Evolutionary conservation across 2,797 vertebrate genomes (phyloP), one percentile per base, ranked within the genome.

Genomic region (Steatocranus sp.): DNA sequence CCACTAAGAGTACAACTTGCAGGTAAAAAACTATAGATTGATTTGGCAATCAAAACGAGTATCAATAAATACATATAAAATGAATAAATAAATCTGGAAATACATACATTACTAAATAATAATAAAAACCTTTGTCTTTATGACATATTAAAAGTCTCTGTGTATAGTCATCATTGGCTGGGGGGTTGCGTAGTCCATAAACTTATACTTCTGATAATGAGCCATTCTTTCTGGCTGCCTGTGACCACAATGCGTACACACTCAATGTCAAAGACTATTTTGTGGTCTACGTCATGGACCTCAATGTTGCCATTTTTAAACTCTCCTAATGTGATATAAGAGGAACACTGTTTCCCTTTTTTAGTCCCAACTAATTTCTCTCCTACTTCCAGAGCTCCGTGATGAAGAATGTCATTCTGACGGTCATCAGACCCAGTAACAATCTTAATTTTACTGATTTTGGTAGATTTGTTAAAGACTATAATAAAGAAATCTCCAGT

Each of bases 281-380:
- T 99, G 94, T 97, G 97, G 93, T 98, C 97, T 82, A 99, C 97
- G 25, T 97, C 96, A 82, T 96, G 96, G 78, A 98, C 96, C 95
- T 99, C 98, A 87, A 99, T 96, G 93, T 98, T 98, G 82, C 98
- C 98, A 23, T 98, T 97, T 96, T 96, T 97, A 93, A 99, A 99
- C 87, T 99, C 98, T 63, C 98, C 98, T 82, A 99, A 93, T 54
- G 97, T 97, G 91, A 98, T 95, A 49, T 97, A 99, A 18, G 97
- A 97, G 4, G 96, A 96, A 91, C 98, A 99, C 76, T 97, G 97
- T 84, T 95, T 97, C 11, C 96, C 97, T 82, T 97, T 97, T 92
- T 97, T 98, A 38, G 94, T 97, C 79, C 96, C 95, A 7, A 96
- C 91, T 38, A 97, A 80, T 83, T 97, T 97, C 93, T 98, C 96